Conservation (phyloP, 2,888 invertebrate species). For the Pollenia labialis region DNA sequence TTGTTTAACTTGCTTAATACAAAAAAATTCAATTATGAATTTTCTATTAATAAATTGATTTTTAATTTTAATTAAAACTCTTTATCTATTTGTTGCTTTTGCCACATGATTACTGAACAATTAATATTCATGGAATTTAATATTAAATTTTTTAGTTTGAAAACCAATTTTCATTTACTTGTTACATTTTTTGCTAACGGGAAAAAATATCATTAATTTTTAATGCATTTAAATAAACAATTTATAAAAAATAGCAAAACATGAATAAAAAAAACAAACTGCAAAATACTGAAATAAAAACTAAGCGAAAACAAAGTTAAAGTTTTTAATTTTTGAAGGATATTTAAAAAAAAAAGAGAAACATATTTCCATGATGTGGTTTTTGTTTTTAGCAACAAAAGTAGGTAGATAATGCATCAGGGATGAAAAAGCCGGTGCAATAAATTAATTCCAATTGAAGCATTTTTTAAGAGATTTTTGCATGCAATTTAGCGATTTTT, state of each 20-base stretch:
- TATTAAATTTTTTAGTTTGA: constrained; percentile 17
- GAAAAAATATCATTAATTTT: constrained; percentile 28
- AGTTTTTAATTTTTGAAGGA: constrained; percentile 44
- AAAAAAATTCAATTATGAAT: constrained; percentile 8
- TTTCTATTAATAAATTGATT: constrained; percentile 27
- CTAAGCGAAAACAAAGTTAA: constrained; percentile 27
- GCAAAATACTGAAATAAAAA: not conserved
- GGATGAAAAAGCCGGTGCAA: not conserved
- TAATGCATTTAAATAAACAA: constrained; percentile 38
- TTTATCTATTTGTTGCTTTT: constrained; percentile 20
- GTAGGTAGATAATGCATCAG: not conserved
- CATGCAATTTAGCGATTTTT: not conserved
- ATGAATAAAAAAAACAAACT: constrained; percentile 31
- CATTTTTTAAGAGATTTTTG: not conserved
- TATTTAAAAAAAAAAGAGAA: not conserved
- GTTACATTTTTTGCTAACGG: not conserved
- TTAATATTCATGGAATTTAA: constrained; percentile 25
- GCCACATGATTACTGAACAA: constrained; percentile 31
- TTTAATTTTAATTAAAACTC: constrained; percentile 20
- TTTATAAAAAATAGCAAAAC: constrained; percentile 23
- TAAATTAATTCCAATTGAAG: not conserved
- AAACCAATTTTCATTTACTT: constrained; percentile 26
- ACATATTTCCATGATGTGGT: constrained; percentile 8
- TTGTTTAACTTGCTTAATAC: not conserved
- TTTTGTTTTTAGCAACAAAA: not conserved